A percentile compares a stretch with the other conserved stretches of the same genome.
These are phyloP conservation scores for Melanostigma gelatinosum DNA, from an alignment of 2,113 vertebrate genomes.

Conservation along the genomic window DNA sequence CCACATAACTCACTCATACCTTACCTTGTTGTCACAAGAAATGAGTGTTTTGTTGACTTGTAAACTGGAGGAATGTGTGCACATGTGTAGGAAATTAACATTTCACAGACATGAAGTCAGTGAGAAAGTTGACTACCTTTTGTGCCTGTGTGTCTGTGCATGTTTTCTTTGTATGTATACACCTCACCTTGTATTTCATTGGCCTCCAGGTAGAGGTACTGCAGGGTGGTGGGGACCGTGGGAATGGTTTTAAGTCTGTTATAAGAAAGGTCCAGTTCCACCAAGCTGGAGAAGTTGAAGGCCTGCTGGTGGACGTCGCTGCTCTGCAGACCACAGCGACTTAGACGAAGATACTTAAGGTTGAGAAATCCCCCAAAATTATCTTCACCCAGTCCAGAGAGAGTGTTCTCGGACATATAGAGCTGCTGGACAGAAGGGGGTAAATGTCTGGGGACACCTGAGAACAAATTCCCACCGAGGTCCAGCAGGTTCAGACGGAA, in stretches of 20 bases:
- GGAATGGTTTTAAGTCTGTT: conserved; percentile 80
- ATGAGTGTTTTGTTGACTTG: background rate
- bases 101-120: conserved; percentile 14
- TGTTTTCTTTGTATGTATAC: background rate
- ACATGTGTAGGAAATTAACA: background rate
- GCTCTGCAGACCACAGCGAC: conserved; percentile 74
- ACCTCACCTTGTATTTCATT: conserved; percentile 81
- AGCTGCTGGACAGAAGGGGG: conserved; percentile 81
- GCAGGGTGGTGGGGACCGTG: conserved; percentile 76
- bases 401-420: conserved; percentile 80
- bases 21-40: background rate
- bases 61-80: conserved; percentile 9
- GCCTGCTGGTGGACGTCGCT: conserved; percentile 38
- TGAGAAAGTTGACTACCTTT: background rate
- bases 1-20: background rate
- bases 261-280: conserved; percentile 85
- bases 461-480: conserved; percentile 78
- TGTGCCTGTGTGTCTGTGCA: background rate
- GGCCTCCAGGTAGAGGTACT: conserved; percentile 84
- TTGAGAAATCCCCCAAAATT: conserved; percentile 66
- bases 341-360: conserved; percentile 79
- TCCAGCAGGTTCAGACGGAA: conserved; percentile 77
- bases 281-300: conserved; percentile 80
- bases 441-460: conserved; percentile 73
- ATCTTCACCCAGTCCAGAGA: conserved; percentile 66